Evolutionary conservation across 2,888 invertebrate genomes (phyloP).

Genomic region (Nemotelus nigrinus): DNA sequence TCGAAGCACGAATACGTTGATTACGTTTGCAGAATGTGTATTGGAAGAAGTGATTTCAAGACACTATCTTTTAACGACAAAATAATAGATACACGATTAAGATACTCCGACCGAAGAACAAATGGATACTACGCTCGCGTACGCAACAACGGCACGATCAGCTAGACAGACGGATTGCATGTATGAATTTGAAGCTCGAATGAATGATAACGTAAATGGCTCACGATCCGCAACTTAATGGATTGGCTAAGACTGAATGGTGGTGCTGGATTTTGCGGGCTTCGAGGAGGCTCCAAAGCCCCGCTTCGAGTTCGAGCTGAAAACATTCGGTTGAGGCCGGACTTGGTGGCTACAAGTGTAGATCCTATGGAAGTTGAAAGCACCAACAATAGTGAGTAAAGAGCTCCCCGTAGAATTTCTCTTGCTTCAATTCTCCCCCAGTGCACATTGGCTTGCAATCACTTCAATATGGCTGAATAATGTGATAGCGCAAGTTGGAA

Average conservation of each 20-base stretch:
- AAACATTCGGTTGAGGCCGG: slow-evolving; percentile 29
- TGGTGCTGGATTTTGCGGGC: not conserved
- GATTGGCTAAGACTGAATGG: slow-evolving; percentile 7
- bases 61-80: too few species aligned
- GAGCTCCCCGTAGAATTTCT: not conserved
- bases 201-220: slow-evolving; percentile 26
- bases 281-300: not conserved
- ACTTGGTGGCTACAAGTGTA: not conserved
- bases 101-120: too few species aligned
- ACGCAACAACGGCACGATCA: too few species aligned
- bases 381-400: not conserved
- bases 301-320: not conserved
- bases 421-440: slow-evolving; percentile 16
- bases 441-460: not conserved
- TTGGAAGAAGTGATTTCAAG: too few species aligned
- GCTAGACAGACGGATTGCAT: too few species aligned
- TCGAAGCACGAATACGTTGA: too few species aligned
- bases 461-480: slow-evolving; percentile 22
- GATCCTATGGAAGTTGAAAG: slow-evolving; percentile 23
- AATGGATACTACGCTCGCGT: too few species aligned
- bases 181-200: not conserved
- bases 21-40: too few species aligned
- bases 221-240: slow-evolving; percentile 1
- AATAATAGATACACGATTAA: too few species aligned
- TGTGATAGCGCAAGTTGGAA: not conserved